Evolutionary conservation across 2,797 vertebrate species (phyloP).

Genomic region (Sciurus vulgaris): DNA sequence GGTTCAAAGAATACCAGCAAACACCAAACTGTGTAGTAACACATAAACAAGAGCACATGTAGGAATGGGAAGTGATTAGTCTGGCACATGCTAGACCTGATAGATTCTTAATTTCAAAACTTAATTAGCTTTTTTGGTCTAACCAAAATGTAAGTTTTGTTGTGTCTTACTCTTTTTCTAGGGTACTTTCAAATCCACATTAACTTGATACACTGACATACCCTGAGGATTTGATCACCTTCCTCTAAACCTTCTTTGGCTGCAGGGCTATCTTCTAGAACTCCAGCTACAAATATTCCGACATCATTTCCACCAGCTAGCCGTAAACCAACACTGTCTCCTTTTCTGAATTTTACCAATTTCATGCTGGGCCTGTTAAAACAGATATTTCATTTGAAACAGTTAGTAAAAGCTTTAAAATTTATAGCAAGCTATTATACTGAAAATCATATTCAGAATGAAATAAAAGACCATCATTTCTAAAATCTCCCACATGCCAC

Average conservation of each 20-base stretch:
- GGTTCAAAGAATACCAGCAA: not conserved
- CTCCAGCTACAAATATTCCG: slow-evolving; percentile 99
- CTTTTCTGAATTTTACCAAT: slow-evolving; percentile 99
- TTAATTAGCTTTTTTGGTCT: not conserved
- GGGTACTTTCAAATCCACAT: not conserved
- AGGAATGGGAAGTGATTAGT: not conserved
- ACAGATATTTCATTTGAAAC: slow-evolving; percentile 69
- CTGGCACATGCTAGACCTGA: not conserved
- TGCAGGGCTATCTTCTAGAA: slow-evolving; percentile 98
- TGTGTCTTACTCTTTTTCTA: not conserved
- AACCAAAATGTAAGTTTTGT: not conserved
- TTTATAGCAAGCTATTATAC: not conserved
- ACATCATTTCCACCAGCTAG: slow-evolving; percentile 99
- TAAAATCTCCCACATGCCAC: not conserved
- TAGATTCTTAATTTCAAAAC: not conserved
- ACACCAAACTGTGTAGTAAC: not conserved
- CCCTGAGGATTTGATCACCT: slow-evolving; percentile 99
- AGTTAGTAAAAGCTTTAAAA: slow-evolving; percentile 42
- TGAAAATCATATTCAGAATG: slow-evolving; percentile 35
- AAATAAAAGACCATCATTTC: slow-evolving; percentile 8
- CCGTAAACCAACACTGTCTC: slow-evolving; percentile 97
- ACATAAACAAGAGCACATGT: not conserved
- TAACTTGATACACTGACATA: slow-evolving; percentile 83
- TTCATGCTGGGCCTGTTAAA: slow-evolving; percentile 97
- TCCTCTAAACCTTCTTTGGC: slow-evolving; percentile 99